Conservation (phyloP, 2,797 vertebrate genomes). For the Moxostoma hubbsi region DNA sequence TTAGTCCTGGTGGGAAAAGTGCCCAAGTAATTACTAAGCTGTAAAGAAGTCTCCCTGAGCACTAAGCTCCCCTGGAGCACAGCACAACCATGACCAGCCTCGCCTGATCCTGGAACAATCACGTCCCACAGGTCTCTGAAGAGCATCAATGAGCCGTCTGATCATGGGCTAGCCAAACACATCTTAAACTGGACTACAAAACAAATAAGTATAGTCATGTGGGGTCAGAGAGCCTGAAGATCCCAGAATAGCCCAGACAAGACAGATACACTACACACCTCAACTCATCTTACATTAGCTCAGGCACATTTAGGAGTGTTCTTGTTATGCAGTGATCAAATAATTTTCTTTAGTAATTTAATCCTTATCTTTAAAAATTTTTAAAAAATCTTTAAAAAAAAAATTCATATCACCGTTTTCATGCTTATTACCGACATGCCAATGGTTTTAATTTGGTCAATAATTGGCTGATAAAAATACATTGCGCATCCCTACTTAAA, state of each 20-base stretch:
- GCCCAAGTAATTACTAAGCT: conserved; percentile 73
- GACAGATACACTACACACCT: no score
- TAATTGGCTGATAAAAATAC: no score
- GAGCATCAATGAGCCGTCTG: conserved; percentile 11
- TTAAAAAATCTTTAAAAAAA: no score
- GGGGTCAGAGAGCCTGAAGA: neutral
- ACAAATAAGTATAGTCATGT: conserved; percentile 12
- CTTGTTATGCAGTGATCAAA: no score
- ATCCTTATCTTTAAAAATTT: no score
- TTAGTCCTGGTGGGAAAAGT: conserved; percentile 80
- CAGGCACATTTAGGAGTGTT: no score
- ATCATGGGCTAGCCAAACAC: conserved; percentile 13
- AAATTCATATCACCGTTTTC: no score
- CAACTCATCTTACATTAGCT: no score
- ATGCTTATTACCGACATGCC: no score
- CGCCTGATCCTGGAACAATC: conserved; percentile 41
- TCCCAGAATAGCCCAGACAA: neutral
- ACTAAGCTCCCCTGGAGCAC: conserved; percentile 40
- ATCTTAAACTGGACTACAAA: conserved; percentile 2
- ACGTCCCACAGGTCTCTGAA: conserved; percentile 14
- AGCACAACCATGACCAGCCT: conserved; percentile 19
- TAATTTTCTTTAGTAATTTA: no score
- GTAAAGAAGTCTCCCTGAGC: conserved; percentile 66
- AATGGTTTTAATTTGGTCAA: no score
- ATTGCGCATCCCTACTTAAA: no score